Percentiles rank a stretch among this genome's conserved stretches.
Evolutionary conservation across 2,113 vertebrate species (phyloP).

Genomic region (Ammodytes dubius): DNA sequence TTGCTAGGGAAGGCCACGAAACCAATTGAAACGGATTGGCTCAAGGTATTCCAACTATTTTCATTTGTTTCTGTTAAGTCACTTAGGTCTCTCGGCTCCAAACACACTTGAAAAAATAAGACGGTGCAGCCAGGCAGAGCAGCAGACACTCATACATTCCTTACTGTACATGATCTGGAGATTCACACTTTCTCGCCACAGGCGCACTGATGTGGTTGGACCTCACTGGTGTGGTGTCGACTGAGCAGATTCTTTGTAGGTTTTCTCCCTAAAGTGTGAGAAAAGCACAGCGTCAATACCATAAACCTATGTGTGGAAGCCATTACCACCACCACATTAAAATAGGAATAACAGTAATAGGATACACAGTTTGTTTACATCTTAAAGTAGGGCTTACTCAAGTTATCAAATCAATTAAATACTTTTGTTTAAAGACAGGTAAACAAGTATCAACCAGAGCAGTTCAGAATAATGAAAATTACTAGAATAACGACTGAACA

Average conservation of each 20-base stretch:
- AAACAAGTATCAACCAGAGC: background rate
- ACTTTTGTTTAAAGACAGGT: no score
- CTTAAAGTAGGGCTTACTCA: background rate
- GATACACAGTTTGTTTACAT: background rate
- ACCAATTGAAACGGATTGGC: constrained; percentile 27
- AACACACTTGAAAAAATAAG: constrained; percentile 67
- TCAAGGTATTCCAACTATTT: constrained; percentile 71
- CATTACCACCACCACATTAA: background rate
- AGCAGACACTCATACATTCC: constrained; percentile 60
- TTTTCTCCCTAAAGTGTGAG: constrained; percentile 12
- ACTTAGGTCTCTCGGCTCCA: constrained; percentile 64
- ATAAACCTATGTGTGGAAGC: constrained; percentile 7
- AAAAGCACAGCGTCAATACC: background rate
- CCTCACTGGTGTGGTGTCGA: constrained; percentile 19
- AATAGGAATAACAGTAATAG: background rate
- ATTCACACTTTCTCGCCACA: constrained; percentile 41
- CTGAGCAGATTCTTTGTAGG: background rate
- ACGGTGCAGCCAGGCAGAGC: constrained; percentile 19
- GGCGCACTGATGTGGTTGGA: constrained; percentile 10
- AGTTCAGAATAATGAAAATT: background rate
- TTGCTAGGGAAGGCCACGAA: constrained; percentile 13
- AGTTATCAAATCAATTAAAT: background rate
- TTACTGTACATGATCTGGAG: constrained; percentile 70
- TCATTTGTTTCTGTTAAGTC: constrained; percentile 79
- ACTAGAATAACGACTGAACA: no score